Base-by-base conservation (phyloP, 2,113 vertebrate species). In the Cyanocitta stelleri region DNA sequence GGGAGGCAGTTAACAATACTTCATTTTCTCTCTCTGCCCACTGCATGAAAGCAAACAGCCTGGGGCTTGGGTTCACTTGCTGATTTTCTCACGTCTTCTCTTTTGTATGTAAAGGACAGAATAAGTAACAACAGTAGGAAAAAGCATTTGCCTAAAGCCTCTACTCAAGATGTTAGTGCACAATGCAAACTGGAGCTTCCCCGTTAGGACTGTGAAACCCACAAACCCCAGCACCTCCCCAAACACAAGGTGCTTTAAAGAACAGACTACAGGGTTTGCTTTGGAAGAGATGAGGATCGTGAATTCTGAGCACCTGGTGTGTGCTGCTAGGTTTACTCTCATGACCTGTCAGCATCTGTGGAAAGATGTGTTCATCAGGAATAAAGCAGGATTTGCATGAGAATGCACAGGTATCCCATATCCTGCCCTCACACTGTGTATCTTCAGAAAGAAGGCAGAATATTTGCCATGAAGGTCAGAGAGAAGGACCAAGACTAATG, bases 271-370 rank as follows among this genome's bases (percentile, higher is more conserved):
- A 24, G 23, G 27, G 15, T 37, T 69, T 83, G 68, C 33, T 67
- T 56, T 61, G 37, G 62, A 52, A 85, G 63, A 54, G 15, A 77
- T 0, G 0, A 49, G 35, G 32, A 49, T 43, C 3, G 0, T 27
- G 55, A 71, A 37, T 32, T 27, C 63, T 44, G 32, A 56, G 43
- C 26, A 27, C 26, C 13, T 0, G 18, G 17, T 2, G 6, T 27
- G 17, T 51, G 71, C 59, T 69, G 24, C 27, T 52, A 49, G 35
- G 32, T 81, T 76, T 68, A 74, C 19, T 58, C 29, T 73, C 52
- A 5, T 33, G 30, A 63, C n/a, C 75, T 33, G 43, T 23, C 66
- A 71, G 52, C 48, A 82, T 23, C 33, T 61, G 58, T 41, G 39
- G 39, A 76, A 41, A 89, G 58, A 63, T 21, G 20, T 9, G 19